A percentile compares a stretch with the other conserved stretches of the same genome.
These are phyloP conservation scores for Eidolon dupreanum DNA, from an alignment of 2,797 vertebrate genomes.

Conservation along the genomic window DNA sequence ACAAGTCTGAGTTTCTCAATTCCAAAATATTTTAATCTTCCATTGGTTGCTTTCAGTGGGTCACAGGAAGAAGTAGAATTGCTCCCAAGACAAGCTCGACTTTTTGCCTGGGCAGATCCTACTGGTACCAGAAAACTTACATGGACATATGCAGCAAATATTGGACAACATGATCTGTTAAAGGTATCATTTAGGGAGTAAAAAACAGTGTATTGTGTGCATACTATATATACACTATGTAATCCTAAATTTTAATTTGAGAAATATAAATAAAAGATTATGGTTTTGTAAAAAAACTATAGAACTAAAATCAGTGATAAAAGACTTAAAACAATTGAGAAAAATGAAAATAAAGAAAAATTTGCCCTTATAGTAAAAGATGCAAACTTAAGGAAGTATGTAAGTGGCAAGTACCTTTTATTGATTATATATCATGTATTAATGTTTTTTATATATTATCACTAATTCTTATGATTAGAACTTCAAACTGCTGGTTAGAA, in stretches of 20 bases:
- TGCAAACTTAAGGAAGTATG: background rate
- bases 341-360: conserved; percentile 30
- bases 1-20: background rate
- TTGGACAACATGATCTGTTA: conserved; percentile 92
- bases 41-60: conserved; percentile 78
- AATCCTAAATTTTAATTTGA: background rate
- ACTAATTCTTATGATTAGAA: background rate
- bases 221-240: background rate
- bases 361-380: background rate
- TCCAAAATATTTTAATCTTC: background rate
- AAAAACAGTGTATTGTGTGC: background rate
- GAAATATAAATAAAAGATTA: background rate
- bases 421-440: background rate
- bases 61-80: conserved; percentile 85
- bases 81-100: conserved; percentile 88
- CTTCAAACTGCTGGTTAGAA: background rate
- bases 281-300: background rate
- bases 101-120: conserved; percentile 96
- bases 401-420: background rate
- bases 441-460: background rate
- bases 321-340: background rate
- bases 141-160: conserved; percentile 89
- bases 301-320: background rate
- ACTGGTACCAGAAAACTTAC: conserved; percentile 88
- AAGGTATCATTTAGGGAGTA: conserved; percentile 87